Base-by-base conservation (phyloP, 2,113 vertebrate species). In the Enhydra lutris region DNA sequence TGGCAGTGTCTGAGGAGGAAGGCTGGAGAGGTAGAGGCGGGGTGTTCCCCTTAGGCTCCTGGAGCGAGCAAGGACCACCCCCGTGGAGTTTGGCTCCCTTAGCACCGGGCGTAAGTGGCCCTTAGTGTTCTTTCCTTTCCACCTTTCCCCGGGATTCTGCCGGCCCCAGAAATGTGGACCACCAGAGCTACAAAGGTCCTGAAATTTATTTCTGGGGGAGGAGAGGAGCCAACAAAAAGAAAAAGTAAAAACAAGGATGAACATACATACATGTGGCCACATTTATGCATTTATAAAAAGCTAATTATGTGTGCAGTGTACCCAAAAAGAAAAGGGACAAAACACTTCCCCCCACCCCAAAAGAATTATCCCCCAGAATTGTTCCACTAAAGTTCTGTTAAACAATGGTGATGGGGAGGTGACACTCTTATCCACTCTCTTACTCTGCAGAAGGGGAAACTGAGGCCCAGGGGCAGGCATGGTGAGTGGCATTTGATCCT, bases 211-310 rank as follows among this genome's bases (percentile, higher is more conserved):
- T 39, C 20, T 36, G 36, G 57, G 15, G 36, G 1, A 81, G 34
- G 45, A 67, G 17, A 88, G 57, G 26, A 50, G 17, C 47, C 23
- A 23, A 55, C 23, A 45, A 89, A 39, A 78, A 61, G 29, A 8
- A 61, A 76, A 89, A 20, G 9, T 3, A 23, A 26, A 81, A 71
- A 63, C 50, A n/a, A 57, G 85, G 42, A 73, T 14, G 50, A 87
- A 15, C 65, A 20, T 31, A 45, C 7, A 1, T 3, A 4, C 13
- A 1, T 6, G 1, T n/a, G 36, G n/a, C 65, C 71, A 26, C n/a
- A 9, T n/a, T 26, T 24, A n/a, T 9, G 24, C 3, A 29, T 59
- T 14, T 47, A 39, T 10, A 23, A 52, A 42, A 31, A 26, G 12
- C 39, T 73, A 39, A 47, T 34, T 55, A n/a, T 83, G 55, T 65